Percentiles rank a stretch among this genome's conserved stretches.
Conservation (phyloP, 2,888 invertebrate genomes). For the Lepeophtheirus nordmannii region DNA sequence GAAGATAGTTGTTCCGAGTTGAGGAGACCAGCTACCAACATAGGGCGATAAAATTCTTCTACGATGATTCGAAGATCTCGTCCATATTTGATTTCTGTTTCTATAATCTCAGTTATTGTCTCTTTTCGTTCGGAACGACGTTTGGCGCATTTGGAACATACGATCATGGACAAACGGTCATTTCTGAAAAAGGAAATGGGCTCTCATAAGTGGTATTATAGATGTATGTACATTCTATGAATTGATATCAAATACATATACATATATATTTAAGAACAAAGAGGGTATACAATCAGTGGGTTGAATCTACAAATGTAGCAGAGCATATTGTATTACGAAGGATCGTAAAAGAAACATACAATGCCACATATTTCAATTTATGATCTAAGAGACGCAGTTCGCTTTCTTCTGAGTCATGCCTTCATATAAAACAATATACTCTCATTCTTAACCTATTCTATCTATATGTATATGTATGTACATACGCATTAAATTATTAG, state of each 20-base stretch:
- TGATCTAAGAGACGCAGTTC: background rate
- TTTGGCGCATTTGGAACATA: constrained; percentile 67
- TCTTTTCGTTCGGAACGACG: constrained; percentile 78
- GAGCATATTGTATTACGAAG: background rate
- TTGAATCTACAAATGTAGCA: no score
- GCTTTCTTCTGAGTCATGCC: background rate
- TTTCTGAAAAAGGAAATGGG: constrained; percentile 4
- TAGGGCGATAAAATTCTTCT: constrained; percentile 82
- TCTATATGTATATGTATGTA: no score
- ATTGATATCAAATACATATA: no score
- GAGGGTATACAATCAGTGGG: no score
- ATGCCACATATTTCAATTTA: background rate
- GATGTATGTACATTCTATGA: no score
- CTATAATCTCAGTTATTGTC: constrained; percentile 83
- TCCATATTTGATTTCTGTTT: constrained; percentile 89
- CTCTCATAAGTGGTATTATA: no score
- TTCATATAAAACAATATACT: background rate
- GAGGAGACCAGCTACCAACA: constrained; percentile 73
- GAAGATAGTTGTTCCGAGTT: constrained; percentile 78
- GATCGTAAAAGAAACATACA: background rate
- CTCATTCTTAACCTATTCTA: no score
- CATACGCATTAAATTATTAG: background rate
- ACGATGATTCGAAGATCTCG: constrained; percentile 77
- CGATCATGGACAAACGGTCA: constrained; percentile 30
- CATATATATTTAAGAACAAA: no score